phyloP scores from a whole-genome alignment of 2,113 vertebrate genomes.

The Channa argus region DNA sequence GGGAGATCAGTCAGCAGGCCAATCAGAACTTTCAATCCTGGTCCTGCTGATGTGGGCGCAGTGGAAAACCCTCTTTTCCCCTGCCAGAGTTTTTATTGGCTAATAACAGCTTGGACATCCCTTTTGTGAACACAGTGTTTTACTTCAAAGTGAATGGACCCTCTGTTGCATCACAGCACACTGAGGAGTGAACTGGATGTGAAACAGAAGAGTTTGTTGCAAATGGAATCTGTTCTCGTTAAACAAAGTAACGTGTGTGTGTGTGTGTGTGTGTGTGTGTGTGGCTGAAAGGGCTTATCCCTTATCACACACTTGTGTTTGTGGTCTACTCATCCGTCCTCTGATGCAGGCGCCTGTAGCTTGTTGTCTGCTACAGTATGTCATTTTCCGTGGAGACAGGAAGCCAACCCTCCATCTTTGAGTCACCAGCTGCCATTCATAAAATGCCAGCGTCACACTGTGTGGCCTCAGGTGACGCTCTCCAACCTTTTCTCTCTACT shows the following conservation, averaged over 20 bases:
- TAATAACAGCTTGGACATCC: constrained; percentile 42
- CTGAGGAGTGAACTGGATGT: not conserved
- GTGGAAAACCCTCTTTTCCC: constrained; percentile 42
- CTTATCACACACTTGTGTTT: not conserved
- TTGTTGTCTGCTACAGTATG: not conserved
- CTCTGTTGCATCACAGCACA: too few relatives aligned
- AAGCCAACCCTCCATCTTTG: not conserved
- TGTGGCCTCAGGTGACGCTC: constrained; percentile 25
- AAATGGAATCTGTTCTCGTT: not conserved
- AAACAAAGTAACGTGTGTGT: not conserved
- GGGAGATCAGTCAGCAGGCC: constrained; percentile 14
- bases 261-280: not conserved
- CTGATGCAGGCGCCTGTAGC: not conserved
- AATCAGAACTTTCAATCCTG: constrained; percentile 5
- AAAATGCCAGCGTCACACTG: constrained; percentile 40
- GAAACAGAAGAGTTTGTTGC: not conserved
- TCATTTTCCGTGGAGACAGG: not conserved
- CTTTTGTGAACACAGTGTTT: constrained; percentile 14
- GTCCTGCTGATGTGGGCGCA: constrained; percentile 26
- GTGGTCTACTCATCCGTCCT: not conserved
- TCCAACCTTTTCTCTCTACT: constrained; percentile 35
- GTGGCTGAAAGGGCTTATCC: not conserved
- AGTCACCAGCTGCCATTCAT: constrained; percentile 47
- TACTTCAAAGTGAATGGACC: constrained; percentile 9
- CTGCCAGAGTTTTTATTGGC: constrained; percentile 53